Conservation (phyloP, 2,888 invertebrate species). For the Nymphalis urticae region DNA sequence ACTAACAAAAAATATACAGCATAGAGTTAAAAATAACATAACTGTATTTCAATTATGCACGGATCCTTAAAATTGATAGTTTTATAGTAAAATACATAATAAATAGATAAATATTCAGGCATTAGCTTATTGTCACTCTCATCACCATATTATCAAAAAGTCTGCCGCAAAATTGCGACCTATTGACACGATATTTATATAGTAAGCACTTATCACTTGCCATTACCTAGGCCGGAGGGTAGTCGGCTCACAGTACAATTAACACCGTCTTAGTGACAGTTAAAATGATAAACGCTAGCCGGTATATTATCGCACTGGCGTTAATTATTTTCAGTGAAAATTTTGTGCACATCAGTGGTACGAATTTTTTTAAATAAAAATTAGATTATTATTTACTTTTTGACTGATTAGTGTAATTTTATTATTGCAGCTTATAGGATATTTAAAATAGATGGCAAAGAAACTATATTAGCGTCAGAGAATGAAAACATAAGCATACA, state of each 20-base stretch:
- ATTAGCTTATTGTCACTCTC: background rate
- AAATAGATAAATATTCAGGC: background rate
- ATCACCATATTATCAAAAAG: conserved; percentile 30
- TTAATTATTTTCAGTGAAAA: conserved; percentile 25
- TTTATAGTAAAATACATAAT: background rate
- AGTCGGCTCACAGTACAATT: conserved; percentile 17
- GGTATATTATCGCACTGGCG: conserved; percentile 10
- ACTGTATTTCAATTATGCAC: background rate
- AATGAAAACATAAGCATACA: conserved; percentile 62
- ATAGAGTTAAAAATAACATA: background rate
- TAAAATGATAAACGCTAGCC: conserved; percentile 36
- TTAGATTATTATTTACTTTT: conserved; percentile 3
- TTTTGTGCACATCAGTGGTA: conserved; percentile 30
- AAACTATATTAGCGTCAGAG: conserved; percentile 64
- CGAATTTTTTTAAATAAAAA: conserved; percentile 6
- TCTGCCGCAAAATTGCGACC: conserved; percentile 27
- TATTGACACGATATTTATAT: conserved; percentile 26
- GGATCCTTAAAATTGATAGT: background rate
- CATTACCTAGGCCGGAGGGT: conserved; percentile 32
- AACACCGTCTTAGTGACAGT: conserved; percentile 22
- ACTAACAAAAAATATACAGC: background rate
- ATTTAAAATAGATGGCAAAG: conserved; percentile 56
- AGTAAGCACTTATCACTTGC: conserved; percentile 25
- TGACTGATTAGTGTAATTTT: conserved; percentile 8
- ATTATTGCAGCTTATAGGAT: conserved; percentile 58